Evolutionary conservation across 1,140 invertebrate genomes (phyloP).

Genomic region (Scaptomyza hsui): DNA sequence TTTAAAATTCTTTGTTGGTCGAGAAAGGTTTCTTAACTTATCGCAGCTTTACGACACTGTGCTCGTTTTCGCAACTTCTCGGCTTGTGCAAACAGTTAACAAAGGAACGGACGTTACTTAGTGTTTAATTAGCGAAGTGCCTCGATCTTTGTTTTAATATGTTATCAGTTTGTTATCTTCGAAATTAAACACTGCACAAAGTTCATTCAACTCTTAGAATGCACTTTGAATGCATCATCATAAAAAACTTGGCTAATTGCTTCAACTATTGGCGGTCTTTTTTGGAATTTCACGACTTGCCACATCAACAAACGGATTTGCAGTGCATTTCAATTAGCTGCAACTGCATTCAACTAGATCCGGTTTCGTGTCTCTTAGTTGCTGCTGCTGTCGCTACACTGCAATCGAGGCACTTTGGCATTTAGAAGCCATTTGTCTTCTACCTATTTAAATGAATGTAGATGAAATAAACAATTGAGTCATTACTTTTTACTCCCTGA

Average conservation of each 20-base stretch:
- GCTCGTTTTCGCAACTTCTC: not conserved
- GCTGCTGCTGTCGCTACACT: not conserved
- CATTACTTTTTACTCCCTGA: too few species aligned
- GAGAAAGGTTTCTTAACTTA: not conserved
- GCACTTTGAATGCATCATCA: constrained; percentile 8
- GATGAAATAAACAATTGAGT: not conserved
- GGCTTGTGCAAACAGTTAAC: too few species aligned
- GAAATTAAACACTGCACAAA: constrained; percentile 34
- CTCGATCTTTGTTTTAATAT: constrained; percentile 4
- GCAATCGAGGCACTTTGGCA: constrained; percentile 9
- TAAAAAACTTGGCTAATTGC: not conserved
- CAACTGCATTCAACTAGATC: constrained; percentile 33
- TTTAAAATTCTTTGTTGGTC: too few species aligned
- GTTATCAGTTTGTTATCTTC: not conserved
- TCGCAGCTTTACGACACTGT: not conserved
- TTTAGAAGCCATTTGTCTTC: not conserved
- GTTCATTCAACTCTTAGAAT: constrained; percentile 50
- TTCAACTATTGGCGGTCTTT: not conserved
- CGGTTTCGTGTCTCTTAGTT: constrained; percentile 43
- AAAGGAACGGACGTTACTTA: not conserved
- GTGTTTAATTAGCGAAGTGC: not conserved
- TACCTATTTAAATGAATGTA: not conserved
- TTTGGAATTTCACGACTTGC: constrained; percentile 17
- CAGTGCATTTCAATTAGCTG: constrained; percentile 4
- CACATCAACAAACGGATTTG: constrained; percentile 20